phyloP scores from a whole-genome alignment of 2,888 invertebrate species.

The Hydropsyche betteni region DNA sequence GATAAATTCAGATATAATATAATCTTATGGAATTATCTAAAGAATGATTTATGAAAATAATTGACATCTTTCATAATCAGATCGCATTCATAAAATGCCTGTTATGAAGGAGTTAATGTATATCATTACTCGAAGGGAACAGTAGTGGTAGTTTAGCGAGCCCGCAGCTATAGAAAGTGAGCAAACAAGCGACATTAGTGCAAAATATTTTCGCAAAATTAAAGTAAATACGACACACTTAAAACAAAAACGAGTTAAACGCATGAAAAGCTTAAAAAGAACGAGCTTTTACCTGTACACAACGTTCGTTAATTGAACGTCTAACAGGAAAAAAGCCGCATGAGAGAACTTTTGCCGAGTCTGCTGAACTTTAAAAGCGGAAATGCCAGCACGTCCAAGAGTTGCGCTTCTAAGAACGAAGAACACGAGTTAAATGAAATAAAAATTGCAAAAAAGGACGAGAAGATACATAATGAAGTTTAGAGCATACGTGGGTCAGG shows the following conservation, averaged over 20 bases:
- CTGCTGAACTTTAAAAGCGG: conserved; percentile 5
- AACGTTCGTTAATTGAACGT: conserved; percentile 31
- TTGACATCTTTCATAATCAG: no score
- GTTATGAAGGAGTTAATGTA: background rate
- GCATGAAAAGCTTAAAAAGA: conserved; percentile 6
- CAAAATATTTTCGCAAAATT: background rate
- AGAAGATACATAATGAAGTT: no score
- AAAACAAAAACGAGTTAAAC: conserved; percentile 31
- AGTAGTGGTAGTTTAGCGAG: conserved; percentile 5
- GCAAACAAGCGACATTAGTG: conserved; percentile 2
- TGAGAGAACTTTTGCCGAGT: conserved; percentile 25
- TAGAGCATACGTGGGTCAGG: no score
- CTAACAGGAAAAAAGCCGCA: conserved; percentile 20
- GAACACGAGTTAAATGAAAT: background rate
- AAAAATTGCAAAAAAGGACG: no score
- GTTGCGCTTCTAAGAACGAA: background rate
- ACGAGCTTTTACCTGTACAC: conserved; percentile 27
- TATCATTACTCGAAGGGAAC: conserved; percentile 2
- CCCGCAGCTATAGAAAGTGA: background rate
- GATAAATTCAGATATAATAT: no score
- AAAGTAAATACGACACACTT: conserved; percentile 18
- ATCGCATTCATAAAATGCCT: background rate
- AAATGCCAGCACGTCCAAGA: conserved; percentile 33
- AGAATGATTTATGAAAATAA: no score
- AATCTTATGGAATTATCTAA: no score